phyloP scores from a whole-genome alignment of 2,888 invertebrate genomes.

The Mythimna impura region DNA sequence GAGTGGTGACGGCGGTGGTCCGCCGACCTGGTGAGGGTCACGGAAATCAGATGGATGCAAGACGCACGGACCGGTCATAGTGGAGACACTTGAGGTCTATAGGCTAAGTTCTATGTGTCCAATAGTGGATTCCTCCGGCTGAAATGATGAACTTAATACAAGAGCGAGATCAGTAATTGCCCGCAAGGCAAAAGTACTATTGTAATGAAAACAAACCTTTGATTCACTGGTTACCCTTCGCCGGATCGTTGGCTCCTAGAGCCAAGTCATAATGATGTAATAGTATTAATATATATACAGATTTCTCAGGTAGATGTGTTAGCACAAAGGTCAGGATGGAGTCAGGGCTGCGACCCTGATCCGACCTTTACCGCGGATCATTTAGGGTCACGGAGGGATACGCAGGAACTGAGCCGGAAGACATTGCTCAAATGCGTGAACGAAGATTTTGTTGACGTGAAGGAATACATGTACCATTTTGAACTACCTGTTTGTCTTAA shows the following conservation, averaged over 20 bases:
- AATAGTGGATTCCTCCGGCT: too few relatives aligned
- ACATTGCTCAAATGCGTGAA: conserved; percentile 20
- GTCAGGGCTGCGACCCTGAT: conserved; percentile 44
- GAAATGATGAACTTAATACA: too few relatives aligned
- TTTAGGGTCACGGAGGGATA: conserved; percentile 36
- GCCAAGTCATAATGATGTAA: background rate
- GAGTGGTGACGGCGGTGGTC: too few relatives aligned
- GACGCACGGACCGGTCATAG: too few relatives aligned
- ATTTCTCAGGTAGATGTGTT: conserved; percentile 27
- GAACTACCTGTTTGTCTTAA: background rate
- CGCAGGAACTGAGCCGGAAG: conserved; percentile 29
- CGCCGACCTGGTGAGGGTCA: too few relatives aligned
- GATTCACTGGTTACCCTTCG: too few relatives aligned
- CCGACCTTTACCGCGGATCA: conserved; percentile 52
- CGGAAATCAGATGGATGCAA: too few relatives aligned
- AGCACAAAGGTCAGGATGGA: conserved; percentile 37
- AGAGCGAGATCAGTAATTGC: too few relatives aligned
- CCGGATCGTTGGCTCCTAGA: background rate
- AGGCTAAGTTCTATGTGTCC: too few relatives aligned
- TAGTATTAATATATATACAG: conserved; percentile 23
- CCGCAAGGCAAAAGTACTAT: too few relatives aligned
- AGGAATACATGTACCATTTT: background rate
- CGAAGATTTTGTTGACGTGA: conserved; percentile 14
- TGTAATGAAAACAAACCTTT: too few relatives aligned
- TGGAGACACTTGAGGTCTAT: too few relatives aligned